Percentiles rank a stretch among this genome's conserved stretches.
These are phyloP conservation scores for Grapholita molesta DNA, from an alignment of 1,140 invertebrate genomes.

Conservation along the genomic window DNA sequence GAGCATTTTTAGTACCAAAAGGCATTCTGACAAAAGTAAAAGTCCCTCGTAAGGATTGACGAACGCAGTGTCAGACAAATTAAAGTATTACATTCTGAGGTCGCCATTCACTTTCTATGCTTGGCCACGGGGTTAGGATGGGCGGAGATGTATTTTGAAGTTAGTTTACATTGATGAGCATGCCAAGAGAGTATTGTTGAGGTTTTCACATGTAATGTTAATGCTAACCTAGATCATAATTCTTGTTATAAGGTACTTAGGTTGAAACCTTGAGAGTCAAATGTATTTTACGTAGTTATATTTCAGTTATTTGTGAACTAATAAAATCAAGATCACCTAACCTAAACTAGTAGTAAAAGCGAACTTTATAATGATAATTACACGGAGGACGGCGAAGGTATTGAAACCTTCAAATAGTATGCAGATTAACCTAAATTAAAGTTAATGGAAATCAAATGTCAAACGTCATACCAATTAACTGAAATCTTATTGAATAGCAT, in stretches of 20 bases:
- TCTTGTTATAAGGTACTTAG: too few species aligned
- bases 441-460: neutral
- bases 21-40: conserved; percentile 7
- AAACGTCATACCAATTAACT: neutral
- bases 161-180: neutral
- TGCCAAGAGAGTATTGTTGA: neutral
- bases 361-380: too few species aligned
- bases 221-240: too few species aligned
- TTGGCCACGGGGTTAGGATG: neutral
- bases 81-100: conserved; percentile 9
- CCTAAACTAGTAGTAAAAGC: too few species aligned
- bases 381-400: too few species aligned
- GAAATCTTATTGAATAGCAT: neutral
- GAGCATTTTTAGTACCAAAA: neutral
- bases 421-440: neutral
- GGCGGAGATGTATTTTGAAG: neutral
- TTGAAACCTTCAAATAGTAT: neutral
- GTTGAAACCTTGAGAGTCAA: too few species aligned
- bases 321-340: too few species aligned
- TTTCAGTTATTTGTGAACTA: too few species aligned
- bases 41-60: neutral
- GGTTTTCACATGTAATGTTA: neutral
- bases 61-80: neutral
- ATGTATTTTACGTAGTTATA: too few species aligned
- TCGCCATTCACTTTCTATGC: conserved; percentile 11